These are phyloP conservation scores for Drosophila saltans DNA, from an alignment of 1,140 invertebrate species.

Conservation along the genomic window DNA sequence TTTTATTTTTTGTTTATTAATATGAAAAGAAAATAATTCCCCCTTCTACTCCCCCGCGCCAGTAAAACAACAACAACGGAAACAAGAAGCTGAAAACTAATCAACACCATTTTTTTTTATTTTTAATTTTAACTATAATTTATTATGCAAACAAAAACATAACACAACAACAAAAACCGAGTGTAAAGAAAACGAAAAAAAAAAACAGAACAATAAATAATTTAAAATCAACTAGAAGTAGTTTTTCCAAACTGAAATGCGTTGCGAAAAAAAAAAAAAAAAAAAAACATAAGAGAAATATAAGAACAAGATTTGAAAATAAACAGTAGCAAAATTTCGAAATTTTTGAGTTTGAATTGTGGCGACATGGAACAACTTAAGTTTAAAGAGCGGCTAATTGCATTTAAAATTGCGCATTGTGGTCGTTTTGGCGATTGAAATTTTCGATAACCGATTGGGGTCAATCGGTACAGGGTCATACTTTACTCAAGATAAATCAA, in stretches of 20 bases:
- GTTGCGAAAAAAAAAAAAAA: conserved; percentile 23
- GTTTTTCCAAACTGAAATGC: conserved; percentile 39
- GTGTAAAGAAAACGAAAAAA: conserved; percentile 65
- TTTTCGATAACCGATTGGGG: too few relatives aligned
- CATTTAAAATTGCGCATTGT: too few relatives aligned
- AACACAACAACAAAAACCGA: conserved; percentile 74
- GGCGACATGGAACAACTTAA: too few relatives aligned
- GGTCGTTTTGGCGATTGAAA: too few relatives aligned
- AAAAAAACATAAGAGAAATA: neutral
- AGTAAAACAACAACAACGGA: conserved; percentile 29
- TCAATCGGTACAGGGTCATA: too few relatives aligned
- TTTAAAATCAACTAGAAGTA: conserved; percentile 44
- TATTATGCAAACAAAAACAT: conserved; percentile 78
- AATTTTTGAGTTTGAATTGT: conserved; percentile 29
- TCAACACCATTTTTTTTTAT: conserved; percentile 59
- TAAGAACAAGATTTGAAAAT: conserved; percentile 29
- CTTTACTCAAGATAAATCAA: too few relatives aligned
- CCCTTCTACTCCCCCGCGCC: conserved; percentile 44
- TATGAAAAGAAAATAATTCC: conserved; percentile 4
- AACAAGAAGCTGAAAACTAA: conserved; percentile 40
- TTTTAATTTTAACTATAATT: conserved; percentile 78
- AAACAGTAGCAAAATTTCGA: conserved; percentile 43
- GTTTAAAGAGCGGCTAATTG: too few relatives aligned
- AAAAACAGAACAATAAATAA: conserved; percentile 76
- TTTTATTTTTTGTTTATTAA: neutral